Percentiles rank a stretch among this genome's conserved stretches.
Evolutionary conservation across 2,888 invertebrate species (phyloP).

Genomic region (Tipula lateralis): DNA sequence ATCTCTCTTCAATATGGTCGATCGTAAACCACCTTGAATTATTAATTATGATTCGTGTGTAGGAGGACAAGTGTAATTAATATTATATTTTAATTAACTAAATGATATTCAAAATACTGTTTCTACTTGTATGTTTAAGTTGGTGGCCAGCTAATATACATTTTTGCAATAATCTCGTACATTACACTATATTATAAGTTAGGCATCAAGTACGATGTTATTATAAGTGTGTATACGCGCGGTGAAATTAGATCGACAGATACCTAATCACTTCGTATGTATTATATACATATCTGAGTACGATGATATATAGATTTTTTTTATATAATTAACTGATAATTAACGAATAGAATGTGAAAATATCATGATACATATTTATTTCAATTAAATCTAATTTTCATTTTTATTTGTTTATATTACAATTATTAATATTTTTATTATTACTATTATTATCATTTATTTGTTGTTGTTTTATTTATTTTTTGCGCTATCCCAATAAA

Average conservation of each 20-base stretch:
- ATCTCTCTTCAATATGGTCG: background rate
- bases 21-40: background rate
- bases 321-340: slow-evolving; percentile 6
- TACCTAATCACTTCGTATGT: background rate
- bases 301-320: background rate
- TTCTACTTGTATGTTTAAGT: background rate
- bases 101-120: background rate
- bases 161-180: background rate
- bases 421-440: slow-evolving; percentile 19
- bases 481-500: background rate
- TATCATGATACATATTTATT: slow-evolving; percentile 19
- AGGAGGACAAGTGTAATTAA: background rate
- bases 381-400: slow-evolving; percentile 19
- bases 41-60: background rate
- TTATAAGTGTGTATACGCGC: background rate
- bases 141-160: too few species aligned
- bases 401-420: slow-evolving; percentile 24
- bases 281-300: background rate
- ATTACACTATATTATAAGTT: background rate
- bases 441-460: background rate
- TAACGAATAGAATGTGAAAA: slow-evolving; percentile 19
- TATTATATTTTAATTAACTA: background rate
- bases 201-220: background rate
- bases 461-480: background rate
- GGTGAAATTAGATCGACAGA: background rate